A percentile compares a stretch with the other conserved stretches of the same genome.
These are phyloP conservation scores for Desoria tigrina DNA, from an alignment of 2,888 invertebrate genomes.

Conservation along the genomic window DNA sequence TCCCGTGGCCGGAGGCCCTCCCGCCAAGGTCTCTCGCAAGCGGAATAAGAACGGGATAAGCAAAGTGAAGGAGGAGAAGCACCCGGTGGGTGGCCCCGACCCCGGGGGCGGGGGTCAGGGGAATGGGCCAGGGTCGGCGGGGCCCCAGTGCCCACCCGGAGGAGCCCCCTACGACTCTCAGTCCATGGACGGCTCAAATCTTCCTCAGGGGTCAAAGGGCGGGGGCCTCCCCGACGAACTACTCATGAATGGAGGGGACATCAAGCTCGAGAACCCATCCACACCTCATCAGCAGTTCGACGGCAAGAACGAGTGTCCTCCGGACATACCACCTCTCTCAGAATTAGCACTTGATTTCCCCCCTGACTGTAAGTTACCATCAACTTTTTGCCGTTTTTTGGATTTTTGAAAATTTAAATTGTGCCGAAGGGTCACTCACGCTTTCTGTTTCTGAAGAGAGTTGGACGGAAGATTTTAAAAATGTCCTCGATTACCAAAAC, in stretches of 20 bases:
- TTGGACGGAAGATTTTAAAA: no score
- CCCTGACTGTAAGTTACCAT: slow-evolving; percentile 53
- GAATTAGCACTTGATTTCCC: slow-evolving; percentile 53
- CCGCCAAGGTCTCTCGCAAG: slow-evolving; percentile 48
- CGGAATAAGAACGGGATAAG: slow-evolving; percentile 53
- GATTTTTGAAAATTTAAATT: background rate
- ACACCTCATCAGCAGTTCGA: slow-evolving; percentile 51
- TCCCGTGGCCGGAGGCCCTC: slow-evolving; percentile 48
- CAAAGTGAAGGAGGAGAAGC: slow-evolving; percentile 53
- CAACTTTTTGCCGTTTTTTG: no score
- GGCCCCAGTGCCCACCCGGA: slow-evolving; percentile 27
- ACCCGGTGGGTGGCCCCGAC: slow-evolving; percentile 43
- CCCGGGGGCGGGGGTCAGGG: slow-evolving; percentile 43
- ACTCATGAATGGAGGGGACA: slow-evolving; percentile 54
- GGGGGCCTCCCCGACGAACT: slow-evolving; percentile 52
- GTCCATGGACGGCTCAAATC: slow-evolving; percentile 46
- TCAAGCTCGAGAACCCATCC: slow-evolving; percentile 52
- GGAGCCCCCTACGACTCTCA: slow-evolving; percentile 41
- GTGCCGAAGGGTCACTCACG: no score
- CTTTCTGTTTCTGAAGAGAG: no score
- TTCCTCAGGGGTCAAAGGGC: slow-evolving; percentile 41
- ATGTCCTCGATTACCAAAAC: no score
- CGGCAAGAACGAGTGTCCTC: slow-evolving; percentile 50
- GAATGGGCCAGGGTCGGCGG: slow-evolving; percentile 22
- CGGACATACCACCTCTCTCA: slow-evolving; percentile 51